phyloP scores from a whole-genome alignment of 2,888 invertebrate genomes.

The Agonopterix arenella region DNA sequence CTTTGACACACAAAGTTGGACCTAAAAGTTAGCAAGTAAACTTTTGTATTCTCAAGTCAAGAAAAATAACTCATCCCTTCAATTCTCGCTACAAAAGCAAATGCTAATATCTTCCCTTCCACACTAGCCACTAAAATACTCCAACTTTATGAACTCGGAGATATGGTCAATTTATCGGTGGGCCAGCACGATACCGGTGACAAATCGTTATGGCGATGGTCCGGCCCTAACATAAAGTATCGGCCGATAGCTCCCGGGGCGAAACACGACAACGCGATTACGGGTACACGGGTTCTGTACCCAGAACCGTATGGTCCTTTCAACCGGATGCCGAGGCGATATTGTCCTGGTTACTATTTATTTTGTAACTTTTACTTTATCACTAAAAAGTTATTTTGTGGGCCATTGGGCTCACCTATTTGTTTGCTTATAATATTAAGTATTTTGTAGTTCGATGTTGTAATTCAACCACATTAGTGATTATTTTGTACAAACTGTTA shows the following conservation, averaged over 20 bases:
- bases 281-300: constrained; percentile 24
- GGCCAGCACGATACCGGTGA: constrained; percentile 36
- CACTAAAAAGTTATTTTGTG: too few relatives aligned
- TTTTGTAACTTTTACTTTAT: too few relatives aligned
- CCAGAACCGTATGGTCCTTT: background rate
- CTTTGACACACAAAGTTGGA: too few relatives aligned
- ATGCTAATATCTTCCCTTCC: background rate
- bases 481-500: too few relatives aligned
- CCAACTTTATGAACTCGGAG: constrained; percentile 1
- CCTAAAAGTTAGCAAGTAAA: too few relatives aligned
- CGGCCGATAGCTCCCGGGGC: constrained; percentile 48
- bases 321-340: too few relatives aligned
- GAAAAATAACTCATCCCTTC: background rate
- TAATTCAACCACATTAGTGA: too few relatives aligned
- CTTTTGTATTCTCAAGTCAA: too few relatives aligned
- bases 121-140: background rate
- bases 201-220: constrained; percentile 45
- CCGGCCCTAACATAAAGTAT: constrained; percentile 34
- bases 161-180: constrained; percentile 14
- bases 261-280: constrained; percentile 56
- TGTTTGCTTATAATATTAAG: too few relatives aligned
- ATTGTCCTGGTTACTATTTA: too few relatives aligned
- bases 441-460: too few relatives aligned
- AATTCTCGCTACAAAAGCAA: background rate
- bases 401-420: too few relatives aligned